Conservation (phyloP, 1,140 invertebrate species). For the Drosophila sp. region DNA sequence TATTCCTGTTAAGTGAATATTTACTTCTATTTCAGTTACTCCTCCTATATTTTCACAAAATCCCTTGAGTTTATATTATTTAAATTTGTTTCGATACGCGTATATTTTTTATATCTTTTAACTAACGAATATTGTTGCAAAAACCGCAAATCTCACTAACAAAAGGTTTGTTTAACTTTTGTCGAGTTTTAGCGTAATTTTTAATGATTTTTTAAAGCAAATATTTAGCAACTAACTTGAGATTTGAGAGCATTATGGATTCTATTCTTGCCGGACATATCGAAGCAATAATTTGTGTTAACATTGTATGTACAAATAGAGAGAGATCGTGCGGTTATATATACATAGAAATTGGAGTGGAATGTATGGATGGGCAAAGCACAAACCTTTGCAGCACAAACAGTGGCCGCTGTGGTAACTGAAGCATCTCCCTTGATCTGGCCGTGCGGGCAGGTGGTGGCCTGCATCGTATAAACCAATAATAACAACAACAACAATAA, state of each 20-base stretch:
- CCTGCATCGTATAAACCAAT: slow-evolving; percentile 58
- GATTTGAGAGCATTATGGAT: too few relatives aligned
- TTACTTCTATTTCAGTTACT: too few relatives aligned
- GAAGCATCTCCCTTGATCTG: slow-evolving; percentile 59
- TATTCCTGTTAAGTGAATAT: too few relatives aligned
- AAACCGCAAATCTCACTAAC: too few relatives aligned
- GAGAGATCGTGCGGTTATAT: slow-evolving; percentile 12
- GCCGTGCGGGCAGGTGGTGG: slow-evolving; percentile 50
- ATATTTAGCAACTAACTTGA: too few relatives aligned
- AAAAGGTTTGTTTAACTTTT: too few relatives aligned
- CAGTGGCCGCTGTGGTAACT: slow-evolving; percentile 50
- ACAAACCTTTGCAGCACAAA: slow-evolving; percentile 72
- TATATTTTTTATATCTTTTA: too few relatives aligned
- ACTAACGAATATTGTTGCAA: too few relatives aligned
- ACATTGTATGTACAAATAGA: slow-evolving; percentile 12
- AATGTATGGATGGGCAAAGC: slow-evolving; percentile 40
- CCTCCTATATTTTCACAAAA: too few relatives aligned
- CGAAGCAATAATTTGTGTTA: slow-evolving; percentile 4
- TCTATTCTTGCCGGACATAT: background rate
- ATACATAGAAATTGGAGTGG: background rate
- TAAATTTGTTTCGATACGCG: too few relatives aligned
- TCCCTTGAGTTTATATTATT: too few relatives aligned
- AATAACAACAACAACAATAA: slow-evolving; percentile 30
- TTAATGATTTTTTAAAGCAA: too few relatives aligned
- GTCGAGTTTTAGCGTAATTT: background rate